Evolutionary conservation across 2,797 vertebrate genomes (phyloP).

Genomic region (Lindbergichthys nudifrons): DNA sequence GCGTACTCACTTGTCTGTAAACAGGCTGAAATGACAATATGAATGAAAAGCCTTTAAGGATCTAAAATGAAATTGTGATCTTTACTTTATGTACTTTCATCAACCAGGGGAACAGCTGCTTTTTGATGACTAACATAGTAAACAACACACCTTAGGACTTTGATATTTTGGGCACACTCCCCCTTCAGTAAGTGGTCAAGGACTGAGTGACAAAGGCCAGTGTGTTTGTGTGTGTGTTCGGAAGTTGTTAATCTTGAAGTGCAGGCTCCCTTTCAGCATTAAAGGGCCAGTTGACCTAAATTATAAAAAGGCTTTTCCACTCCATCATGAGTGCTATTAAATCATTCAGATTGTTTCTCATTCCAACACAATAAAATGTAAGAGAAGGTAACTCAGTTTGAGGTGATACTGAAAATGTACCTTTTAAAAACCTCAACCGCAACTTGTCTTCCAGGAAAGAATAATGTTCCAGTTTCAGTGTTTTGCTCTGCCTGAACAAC

Average conservation of each 20-base stretch:
- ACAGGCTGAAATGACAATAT: constrained; percentile 3
- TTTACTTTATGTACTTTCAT: neutral
- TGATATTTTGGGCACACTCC: constrained; percentile 18
- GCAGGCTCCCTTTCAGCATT: neutral
- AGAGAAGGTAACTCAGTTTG: neutral
- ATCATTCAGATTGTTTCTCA: neutral
- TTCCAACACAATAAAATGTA: neutral
- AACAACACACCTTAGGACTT: constrained; percentile 37
- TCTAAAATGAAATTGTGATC: neutral
- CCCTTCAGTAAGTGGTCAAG: constrained; percentile 8
- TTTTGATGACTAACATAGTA: constrained; percentile 20
- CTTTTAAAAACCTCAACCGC: neutral
- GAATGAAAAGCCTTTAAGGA: neutral
- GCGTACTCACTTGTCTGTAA: neutral
- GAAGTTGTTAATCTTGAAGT: constrained; percentile 17
- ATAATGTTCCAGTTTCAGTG: neutral
- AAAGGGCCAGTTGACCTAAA: neutral
- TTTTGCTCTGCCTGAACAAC: neutral
- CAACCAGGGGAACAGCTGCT: neutral
- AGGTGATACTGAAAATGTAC: neutral
- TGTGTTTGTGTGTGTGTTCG: constrained; percentile 11
- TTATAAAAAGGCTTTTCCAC: neutral
- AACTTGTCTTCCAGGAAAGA: neutral
- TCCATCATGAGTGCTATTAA: neutral
- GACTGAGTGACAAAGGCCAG: constrained; percentile 16